phyloP scores from a whole-genome alignment of 2,113 vertebrate species.

The Eupsittula cactorum region DNA sequence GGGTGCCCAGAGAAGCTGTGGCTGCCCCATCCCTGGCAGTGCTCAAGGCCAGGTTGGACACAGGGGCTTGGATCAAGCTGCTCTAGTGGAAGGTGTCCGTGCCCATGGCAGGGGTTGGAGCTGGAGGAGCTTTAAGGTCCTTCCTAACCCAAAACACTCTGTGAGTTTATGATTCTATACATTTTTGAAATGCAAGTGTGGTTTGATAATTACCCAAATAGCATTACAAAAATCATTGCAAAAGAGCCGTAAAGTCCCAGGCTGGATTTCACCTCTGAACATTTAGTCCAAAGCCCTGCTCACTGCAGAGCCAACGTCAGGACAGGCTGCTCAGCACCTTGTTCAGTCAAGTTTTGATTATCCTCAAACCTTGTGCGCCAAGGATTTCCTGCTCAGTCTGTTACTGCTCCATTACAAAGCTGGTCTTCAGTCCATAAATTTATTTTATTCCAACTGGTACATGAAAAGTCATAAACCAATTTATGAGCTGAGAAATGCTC shows the following conservation, averaged over 20 bases:
- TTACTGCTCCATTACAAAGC: background rate
- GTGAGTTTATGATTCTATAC: background rate
- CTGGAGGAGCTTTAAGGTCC: background rate
- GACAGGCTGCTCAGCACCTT: background rate
- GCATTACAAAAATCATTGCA: background rate
- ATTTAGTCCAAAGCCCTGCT: background rate
- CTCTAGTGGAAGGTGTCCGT: background rate
- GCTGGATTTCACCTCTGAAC: background rate
- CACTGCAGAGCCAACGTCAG: background rate
- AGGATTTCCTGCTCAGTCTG: background rate
- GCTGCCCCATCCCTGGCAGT: too few species aligned
- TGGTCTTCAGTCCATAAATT: conserved; percentile 23
- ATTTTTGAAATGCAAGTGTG: background rate
- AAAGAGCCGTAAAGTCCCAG: background rate
- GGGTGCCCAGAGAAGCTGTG: too few species aligned
- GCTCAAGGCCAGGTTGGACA: too few species aligned
- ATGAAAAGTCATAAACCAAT: conserved; percentile 49
- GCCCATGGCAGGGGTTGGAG: background rate
- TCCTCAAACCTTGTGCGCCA: background rate
- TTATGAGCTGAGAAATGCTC: conserved; percentile 51
- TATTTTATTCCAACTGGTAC: conserved; percentile 6
- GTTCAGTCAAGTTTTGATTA: background rate
- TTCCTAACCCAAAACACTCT: background rate
- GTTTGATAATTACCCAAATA: background rate
- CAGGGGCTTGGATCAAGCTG: too few species aligned